Evolutionary conservation across 1,140 invertebrate genomes (phyloP).

Genomic region (Chrysomallon squamiferum): DNA sequence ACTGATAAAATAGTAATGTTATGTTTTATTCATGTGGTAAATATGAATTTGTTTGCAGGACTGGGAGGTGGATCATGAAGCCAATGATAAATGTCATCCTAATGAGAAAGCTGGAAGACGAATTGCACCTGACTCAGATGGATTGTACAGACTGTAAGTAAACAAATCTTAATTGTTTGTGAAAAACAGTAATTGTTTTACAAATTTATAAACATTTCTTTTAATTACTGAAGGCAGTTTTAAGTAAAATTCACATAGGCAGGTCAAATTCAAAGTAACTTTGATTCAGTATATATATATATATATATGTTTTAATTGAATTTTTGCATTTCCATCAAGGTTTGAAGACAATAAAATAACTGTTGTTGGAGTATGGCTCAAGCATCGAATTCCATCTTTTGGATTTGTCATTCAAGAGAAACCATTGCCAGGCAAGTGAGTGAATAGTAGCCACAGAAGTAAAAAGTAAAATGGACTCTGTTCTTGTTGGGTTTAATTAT

Average conservation of each 20-base stretch:
- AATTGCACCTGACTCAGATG: constrained; percentile 40
- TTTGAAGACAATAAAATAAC: constrained; percentile 44
- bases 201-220: neutral
- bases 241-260: too few species aligned
- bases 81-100: constrained; percentile 43
- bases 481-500: too few species aligned
- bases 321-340: too few species aligned
- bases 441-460: too few species aligned
- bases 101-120: constrained; percentile 52
- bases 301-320: too few species aligned
- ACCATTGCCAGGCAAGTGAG: constrained; percentile 53
- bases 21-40: too few species aligned
- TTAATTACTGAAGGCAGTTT: neutral
- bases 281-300: too few species aligned
- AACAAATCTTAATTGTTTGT: too few species aligned
- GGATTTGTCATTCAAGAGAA: constrained; percentile 62
- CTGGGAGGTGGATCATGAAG: constrained; percentile 34
- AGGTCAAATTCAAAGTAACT: too few species aligned
- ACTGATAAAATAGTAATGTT: too few species aligned
- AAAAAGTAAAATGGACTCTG: too few species aligned
- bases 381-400: constrained; percentile 64
- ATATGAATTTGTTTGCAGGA: too few species aligned
- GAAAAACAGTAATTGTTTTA: neutral
- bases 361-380: constrained; percentile 59
- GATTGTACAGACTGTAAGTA: constrained; percentile 58